Conservation (phyloP, 2,888 invertebrate species). For the Drosophila austrosaltans region DNA sequence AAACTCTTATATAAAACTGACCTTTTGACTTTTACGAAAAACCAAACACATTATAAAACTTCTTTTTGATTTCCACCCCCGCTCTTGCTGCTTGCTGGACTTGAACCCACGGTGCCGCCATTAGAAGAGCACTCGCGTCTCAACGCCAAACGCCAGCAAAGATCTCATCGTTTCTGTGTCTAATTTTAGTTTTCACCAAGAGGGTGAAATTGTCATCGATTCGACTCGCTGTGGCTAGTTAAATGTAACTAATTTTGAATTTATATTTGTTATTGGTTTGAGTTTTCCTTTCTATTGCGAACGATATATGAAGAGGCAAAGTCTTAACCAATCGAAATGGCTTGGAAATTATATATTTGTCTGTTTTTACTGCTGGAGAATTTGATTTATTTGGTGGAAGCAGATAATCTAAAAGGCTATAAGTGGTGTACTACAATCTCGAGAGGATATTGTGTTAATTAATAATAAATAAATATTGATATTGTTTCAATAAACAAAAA, state of each 20-base stretch:
- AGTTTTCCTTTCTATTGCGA: too few relatives aligned
- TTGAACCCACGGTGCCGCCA: neutral
- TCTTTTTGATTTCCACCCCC: too few relatives aligned
- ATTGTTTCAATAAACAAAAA: neutral
- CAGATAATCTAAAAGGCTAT: neutral
- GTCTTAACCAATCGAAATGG: neutral
- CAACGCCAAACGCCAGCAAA: neutral
- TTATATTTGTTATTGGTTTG: neutral
- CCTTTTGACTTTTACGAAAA: too few relatives aligned
- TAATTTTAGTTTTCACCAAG: neutral
- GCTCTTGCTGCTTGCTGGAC: neutral
- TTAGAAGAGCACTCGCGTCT: neutral
- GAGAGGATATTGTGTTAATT: neutral
- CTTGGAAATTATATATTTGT: neutral
- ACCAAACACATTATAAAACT: too few relatives aligned
- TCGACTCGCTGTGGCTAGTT: neutral
- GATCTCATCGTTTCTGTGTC: neutral
- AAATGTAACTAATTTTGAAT: slow-evolving; percentile 1
- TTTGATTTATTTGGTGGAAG: neutral
- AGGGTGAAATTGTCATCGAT: neutral
- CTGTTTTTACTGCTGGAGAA: neutral
- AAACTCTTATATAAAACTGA: too few relatives aligned
- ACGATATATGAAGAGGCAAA: neutral
- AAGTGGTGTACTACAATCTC: too few relatives aligned
- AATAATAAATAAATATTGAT: neutral